Base-by-base conservation (phyloP, 2,113 vertebrate species). In the Psephotus haematonotus region DNA sequence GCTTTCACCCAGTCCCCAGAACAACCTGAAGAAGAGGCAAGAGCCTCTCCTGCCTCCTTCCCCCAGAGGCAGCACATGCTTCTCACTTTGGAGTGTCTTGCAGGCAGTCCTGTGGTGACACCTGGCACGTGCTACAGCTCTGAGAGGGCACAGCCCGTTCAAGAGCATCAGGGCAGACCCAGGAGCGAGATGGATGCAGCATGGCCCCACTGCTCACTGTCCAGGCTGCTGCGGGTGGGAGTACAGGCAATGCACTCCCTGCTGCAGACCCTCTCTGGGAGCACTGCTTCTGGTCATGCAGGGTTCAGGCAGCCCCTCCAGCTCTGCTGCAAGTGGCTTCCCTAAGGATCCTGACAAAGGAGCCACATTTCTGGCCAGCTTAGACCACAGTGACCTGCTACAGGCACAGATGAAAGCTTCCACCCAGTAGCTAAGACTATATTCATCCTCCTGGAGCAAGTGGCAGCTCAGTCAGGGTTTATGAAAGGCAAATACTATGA, bases 81-180 rank as follows among this genome's bases (percentile, higher is more conserved):
- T 1, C 3, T 1, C 33, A 1, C 9, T 17, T 13, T 0, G 0
- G 29, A 53, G 24, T 5, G 5, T 25, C 46, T 6, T 2, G 19
- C n/a, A 7, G 59, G 49, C 59, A 47, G n/a, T 6, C 13, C 57
- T 41, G 41, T 1, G 14, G 17, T 37, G 86, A n/a, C 31, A n/a
- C 1, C 43, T 13, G 33, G 31, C 44, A 69, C 20, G 0, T 0
- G 0, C 1, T 9, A 9, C 1, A 5, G 69, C 78, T 91, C 53
- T 7, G 8, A 57, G 41, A 57, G 11, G 43, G 69, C 69, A 69
- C 64, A 67, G 64, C 37, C 64, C 14, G 1, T 22, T 11, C 78
- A 43, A 14, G 27, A 41, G 35, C 55, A 39, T 5, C 65, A 43
- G 13, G 37, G 41, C 47, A 62, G 85, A 55, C 7, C 23, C 52